phyloP scores from a whole-genome alignment of 2,888 invertebrate genomes.

The Melinopterus prodromus region DNA sequence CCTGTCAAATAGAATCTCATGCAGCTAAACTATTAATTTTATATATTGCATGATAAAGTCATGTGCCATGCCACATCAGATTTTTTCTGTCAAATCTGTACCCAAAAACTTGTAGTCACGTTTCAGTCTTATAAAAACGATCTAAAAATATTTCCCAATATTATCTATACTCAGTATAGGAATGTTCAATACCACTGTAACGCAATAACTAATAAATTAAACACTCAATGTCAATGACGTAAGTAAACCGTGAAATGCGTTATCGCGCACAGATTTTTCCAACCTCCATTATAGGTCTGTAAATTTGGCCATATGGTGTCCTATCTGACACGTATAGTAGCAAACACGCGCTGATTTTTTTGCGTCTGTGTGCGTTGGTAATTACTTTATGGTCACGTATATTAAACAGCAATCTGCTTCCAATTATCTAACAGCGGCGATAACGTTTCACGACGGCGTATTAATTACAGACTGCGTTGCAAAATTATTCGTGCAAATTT shows the following conservation, averaged over 20 bases:
- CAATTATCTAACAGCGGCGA: neutral
- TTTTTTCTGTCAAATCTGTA: too few relatives aligned
- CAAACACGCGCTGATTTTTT: neutral
- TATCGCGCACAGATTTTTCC: neutral
- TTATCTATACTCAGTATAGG: too few relatives aligned
- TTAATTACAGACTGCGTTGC: neutral
- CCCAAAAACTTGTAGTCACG: too few relatives aligned
- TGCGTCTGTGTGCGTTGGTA: neutral
- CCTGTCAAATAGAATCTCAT: too few relatives aligned
- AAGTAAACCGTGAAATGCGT: neutral
- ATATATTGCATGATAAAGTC: too few relatives aligned
- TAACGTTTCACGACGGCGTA: neutral
- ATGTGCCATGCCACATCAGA: too few relatives aligned
- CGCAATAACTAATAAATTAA: neutral
- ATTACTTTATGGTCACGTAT: constrained; percentile 4
- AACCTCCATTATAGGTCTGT: neutral
- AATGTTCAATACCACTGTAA: too few relatives aligned
- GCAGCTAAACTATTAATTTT: too few relatives aligned
- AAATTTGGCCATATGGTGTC: neutral
- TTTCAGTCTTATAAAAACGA: too few relatives aligned
- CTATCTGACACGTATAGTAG: neutral
- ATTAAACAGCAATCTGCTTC: neutral
- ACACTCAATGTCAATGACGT: neutral
- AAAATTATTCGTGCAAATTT: neutral
- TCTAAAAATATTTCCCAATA: too few relatives aligned